phyloP scores from a whole-genome alignment of 2,113 vertebrate species.

The Eulemur macaco region DNA sequence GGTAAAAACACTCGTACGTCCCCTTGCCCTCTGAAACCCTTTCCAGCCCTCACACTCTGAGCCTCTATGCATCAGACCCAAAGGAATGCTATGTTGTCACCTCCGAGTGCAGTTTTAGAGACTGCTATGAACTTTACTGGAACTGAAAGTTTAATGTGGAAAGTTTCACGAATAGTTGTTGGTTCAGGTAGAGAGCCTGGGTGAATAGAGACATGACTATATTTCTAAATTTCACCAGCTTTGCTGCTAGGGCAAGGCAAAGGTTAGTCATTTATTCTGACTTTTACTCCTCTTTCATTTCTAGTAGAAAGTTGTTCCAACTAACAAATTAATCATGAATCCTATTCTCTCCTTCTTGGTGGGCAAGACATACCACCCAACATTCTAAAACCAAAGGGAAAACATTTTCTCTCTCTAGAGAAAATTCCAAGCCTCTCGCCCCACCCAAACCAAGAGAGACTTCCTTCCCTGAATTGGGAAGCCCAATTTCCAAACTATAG shows the following conservation, averaged over 20 bases:
- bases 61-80: constrained; percentile 19
- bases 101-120: constrained; percentile 39
- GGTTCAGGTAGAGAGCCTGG: constrained; percentile 70
- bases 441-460: neutral
- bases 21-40: neutral
- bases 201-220: constrained; percentile 46
- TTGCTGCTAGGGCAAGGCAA: constrained; percentile 15
- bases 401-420: neutral
- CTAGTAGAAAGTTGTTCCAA: neutral
- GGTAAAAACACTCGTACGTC: rapidly evolving
- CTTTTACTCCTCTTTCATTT: neutral
- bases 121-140: constrained; percentile 71
- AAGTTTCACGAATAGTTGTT: constrained; percentile 64
- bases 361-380: neutral
- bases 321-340: constrained; percentile 7
- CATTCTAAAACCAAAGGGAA: neutral
- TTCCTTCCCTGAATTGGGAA: neutral
- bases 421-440: neutral
- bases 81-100: constrained; percentile 69
- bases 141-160: constrained; percentile 75
- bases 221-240: constrained; percentile 70
- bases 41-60: neutral
- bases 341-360: constrained; percentile 14
- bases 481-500: neutral
- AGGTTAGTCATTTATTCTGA: constrained; percentile 30